Conservation (phyloP, 2,888 invertebrate genomes). For the Dolomedes plantarius region DNA sequence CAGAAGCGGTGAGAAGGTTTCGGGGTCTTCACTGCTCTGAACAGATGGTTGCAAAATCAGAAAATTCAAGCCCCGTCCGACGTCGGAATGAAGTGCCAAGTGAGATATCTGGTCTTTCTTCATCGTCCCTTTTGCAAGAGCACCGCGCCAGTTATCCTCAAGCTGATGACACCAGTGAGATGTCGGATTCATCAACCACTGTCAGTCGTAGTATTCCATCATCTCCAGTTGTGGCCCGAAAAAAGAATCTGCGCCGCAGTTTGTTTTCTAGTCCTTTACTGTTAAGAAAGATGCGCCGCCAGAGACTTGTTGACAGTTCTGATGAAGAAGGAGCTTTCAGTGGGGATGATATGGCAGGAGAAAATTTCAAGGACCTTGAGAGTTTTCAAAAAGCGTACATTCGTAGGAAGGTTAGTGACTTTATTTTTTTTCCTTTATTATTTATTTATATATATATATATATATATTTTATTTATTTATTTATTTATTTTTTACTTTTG, state of each 20-base stretch:
- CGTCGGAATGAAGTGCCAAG: constrained; percentile 63
- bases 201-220: constrained; percentile 73
- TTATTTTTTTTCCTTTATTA: too few species aligned
- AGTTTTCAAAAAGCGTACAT: constrained; percentile 94
- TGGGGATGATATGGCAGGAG: constrained; percentile 76
- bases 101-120: constrained; percentile 48
- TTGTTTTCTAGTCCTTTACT: constrained; percentile 88
- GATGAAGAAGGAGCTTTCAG: constrained; percentile 75
- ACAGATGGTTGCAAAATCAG: constrained; percentile 45
- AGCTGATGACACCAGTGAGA: constrained; percentile 45
- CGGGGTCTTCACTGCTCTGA: constrained; percentile 28
- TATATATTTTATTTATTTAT: too few species aligned
- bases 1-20: constrained; percentile 16
- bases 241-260: constrained; percentile 66
- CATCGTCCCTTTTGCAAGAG: constrained; percentile 60
- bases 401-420: constrained; percentile 86
- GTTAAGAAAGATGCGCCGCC: constrained; percentile 80
- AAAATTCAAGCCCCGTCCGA: constrained; percentile 65
- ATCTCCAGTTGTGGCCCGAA: constrained; percentile 69
- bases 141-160: constrained; percentile 72
- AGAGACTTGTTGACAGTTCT: constrained; percentile 75
- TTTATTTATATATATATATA: too few species aligned
- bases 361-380: constrained; percentile 89
- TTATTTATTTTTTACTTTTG: too few species aligned
- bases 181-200: constrained; percentile 44